Conservation (phyloP, 2,113 vertebrate species). For the Hippocampus zosterae region DNA sequence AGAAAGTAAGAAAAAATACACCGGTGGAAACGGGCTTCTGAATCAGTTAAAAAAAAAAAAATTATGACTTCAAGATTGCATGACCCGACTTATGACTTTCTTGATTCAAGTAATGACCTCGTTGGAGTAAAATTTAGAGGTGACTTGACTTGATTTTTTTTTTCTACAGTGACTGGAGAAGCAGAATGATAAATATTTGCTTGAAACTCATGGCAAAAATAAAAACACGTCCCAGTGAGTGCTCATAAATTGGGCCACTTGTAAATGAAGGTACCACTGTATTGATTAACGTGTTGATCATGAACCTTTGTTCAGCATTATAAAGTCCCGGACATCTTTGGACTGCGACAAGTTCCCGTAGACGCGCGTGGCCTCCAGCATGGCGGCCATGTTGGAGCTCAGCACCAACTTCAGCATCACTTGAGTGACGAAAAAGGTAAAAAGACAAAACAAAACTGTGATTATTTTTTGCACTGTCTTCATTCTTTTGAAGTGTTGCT, state of each 20-base stretch:
- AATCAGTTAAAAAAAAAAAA: too few relatives aligned
- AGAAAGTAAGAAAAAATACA: too few relatives aligned
- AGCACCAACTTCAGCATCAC: constrained; percentile 62
- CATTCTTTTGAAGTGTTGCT: not conserved
- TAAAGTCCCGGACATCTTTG: constrained; percentile 51
- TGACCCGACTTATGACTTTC: too few relatives aligned
- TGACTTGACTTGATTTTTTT: too few relatives aligned
- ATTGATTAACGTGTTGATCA: not conserved
- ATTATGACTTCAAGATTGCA: too few relatives aligned
- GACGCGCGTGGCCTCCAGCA: constrained; percentile 57
- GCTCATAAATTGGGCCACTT: not conserved
- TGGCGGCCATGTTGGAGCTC: constrained; percentile 49
- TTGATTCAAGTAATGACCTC: too few relatives aligned
- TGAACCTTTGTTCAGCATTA: constrained; percentile 59
- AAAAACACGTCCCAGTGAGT: too few relatives aligned
- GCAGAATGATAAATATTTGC: too few relatives aligned
- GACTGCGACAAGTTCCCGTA: constrained; percentile 61
- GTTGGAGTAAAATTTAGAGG: too few relatives aligned
- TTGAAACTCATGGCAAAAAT: too few relatives aligned
- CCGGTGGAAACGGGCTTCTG: too few relatives aligned
- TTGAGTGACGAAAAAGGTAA: constrained; percentile 7
- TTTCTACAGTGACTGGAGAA: too few relatives aligned
- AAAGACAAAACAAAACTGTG: not conserved
- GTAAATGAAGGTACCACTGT: not conserved
- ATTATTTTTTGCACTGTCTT: not conserved